Conservation (phyloP, 2,113 vertebrate species). For the Mystacornis crossleyi region DNA sequence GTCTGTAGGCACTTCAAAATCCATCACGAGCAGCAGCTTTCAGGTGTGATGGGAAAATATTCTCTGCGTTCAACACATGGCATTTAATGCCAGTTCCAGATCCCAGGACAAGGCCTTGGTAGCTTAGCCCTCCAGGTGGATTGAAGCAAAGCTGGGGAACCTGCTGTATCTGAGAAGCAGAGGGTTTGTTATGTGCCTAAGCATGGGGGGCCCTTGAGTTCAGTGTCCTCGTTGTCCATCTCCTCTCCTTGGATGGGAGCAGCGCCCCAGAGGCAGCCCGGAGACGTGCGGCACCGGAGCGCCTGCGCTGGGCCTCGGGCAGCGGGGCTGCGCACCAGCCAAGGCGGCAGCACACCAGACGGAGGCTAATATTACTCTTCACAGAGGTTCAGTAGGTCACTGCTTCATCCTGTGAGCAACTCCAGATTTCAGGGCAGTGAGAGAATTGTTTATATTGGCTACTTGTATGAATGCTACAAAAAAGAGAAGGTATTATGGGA, state of each 20-base stretch:
- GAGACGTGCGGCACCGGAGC: accelerated
- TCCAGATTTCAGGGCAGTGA: conserved; percentile 65
- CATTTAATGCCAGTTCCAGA: neutral
- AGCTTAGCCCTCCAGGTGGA: neutral
- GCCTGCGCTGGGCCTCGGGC: accelerated
- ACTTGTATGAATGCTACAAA: neutral
- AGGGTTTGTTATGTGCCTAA: neutral
- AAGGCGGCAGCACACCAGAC: conserved; percentile 42
- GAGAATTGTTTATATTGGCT: conserved; percentile 72
- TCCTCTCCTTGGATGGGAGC: neutral
- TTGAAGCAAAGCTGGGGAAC: neutral
- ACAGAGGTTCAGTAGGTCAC: conserved; percentile 55
- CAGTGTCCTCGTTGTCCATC: neutral
- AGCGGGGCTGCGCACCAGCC: neutral
- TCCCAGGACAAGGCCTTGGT: neutral
- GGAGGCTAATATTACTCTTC: conserved; percentile 31
- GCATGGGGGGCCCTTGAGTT: accelerated
- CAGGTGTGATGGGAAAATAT: neutral
- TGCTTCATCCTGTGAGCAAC: conserved; percentile 34
- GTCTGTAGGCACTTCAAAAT: neutral
- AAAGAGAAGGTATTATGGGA: conserved; percentile 31
- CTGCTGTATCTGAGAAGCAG: neutral
- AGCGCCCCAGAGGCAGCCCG: neutral
- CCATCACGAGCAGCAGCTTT: neutral
- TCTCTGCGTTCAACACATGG: neutral